These are phyloP conservation scores for Scrobipalpa costella DNA, from an alignment of 2,888 invertebrate species.

Conservation along the genomic window DNA sequence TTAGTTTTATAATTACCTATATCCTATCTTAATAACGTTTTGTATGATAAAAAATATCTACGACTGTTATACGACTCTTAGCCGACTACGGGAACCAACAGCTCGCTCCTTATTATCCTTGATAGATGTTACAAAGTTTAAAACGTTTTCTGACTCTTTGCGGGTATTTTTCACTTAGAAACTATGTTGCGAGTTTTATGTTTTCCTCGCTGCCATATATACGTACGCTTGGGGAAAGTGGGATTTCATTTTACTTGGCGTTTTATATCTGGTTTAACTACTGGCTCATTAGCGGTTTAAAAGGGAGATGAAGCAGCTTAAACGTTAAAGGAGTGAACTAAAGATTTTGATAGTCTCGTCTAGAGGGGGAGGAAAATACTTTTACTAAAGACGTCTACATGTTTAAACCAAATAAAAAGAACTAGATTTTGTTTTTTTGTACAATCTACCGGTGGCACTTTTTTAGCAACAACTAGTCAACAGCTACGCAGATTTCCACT, in stretches of 20 bases:
- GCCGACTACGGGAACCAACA: constrained; percentile 7
- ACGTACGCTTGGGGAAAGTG: constrained; percentile 2
- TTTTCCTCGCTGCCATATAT: constrained; percentile 8
- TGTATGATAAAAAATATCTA: too few relatives aligned
- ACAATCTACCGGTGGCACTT: too few relatives aligned
- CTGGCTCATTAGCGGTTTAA: not conserved
- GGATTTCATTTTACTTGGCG: not conserved
- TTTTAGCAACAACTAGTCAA: not conserved
- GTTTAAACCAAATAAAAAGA: too few relatives aligned
- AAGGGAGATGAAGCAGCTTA: not conserved
- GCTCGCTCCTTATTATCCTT: constrained; percentile 14
- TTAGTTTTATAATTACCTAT: too few relatives aligned
- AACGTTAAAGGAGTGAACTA: not conserved
- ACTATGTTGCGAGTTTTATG: constrained; percentile 16
- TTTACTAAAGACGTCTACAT: too few relatives aligned
- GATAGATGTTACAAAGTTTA: constrained; percentile 18
- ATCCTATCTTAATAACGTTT: too few relatives aligned
- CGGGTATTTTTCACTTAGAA: constrained; percentile 19
- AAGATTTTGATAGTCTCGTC: not conserved
- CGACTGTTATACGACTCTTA: constrained; percentile 15
- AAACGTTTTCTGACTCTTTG: constrained; percentile 17
- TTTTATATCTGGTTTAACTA: not conserved
- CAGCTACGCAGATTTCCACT: not conserved
- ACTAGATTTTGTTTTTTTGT: too few relatives aligned
- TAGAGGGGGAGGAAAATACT: too few relatives aligned